phyloP scores from a whole-genome alignment of 2,888 invertebrate species.

The Fabriciana adippe region DNA sequence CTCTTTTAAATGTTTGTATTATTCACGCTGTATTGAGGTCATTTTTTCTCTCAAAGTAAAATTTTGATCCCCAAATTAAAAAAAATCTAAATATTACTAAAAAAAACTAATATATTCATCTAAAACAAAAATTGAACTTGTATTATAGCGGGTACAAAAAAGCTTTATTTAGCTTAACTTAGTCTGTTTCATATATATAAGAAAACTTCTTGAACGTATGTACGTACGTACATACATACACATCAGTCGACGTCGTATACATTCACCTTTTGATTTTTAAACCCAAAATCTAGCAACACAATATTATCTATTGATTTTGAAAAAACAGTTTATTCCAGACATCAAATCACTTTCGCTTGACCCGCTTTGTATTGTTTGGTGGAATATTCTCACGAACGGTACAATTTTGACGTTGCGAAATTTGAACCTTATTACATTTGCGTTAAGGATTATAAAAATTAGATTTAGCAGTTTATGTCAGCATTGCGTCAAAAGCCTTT shows the following conservation, averaged over 20 bases:
- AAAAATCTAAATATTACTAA: too few species aligned
- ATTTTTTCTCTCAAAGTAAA: too few species aligned
- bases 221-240: too few species aligned
- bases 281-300: background rate
- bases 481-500: slow-evolving; percentile 39
- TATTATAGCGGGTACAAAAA: too few species aligned
- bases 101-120: too few species aligned
- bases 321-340: slow-evolving; percentile 47
- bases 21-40: too few species aligned
- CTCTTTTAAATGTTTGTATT: too few species aligned
- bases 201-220: too few species aligned
- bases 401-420: slow-evolving; percentile 3
- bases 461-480: slow-evolving; percentile 18
- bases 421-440: slow-evolving; percentile 22
- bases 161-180: too few species aligned
- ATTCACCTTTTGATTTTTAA: background rate
- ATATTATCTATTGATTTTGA: slow-evolving; percentile 28
- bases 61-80: too few species aligned
- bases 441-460: slow-evolving; percentile 17
- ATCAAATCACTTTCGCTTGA: slow-evolving; percentile 59
- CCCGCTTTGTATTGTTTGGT: slow-evolving; percentile 54
- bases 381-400: slow-evolving; percentile 44
- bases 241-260: background rate
- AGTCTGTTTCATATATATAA: too few species aligned
- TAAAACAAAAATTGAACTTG: too few species aligned